Evolutionary conservation across 1,140 invertebrate genomes (phyloP).

Genomic region (Ylistrum balloti): DNA sequence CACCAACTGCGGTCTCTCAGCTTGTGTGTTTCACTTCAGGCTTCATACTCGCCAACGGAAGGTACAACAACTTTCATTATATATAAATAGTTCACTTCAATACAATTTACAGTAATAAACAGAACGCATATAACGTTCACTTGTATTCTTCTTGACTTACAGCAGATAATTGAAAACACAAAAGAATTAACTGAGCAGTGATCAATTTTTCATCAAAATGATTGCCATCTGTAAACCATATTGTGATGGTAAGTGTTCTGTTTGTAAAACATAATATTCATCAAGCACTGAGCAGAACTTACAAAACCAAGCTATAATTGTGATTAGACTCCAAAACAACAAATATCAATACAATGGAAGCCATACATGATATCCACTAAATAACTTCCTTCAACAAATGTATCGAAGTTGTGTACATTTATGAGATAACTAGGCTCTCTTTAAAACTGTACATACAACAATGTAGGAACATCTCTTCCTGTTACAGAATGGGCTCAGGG

Average conservation of each 20-base stretch:
- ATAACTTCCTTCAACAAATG: not conserved
- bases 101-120: not conserved
- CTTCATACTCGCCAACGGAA: not conserved
- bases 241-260: not conserved
- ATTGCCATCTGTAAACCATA: not conserved
- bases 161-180: not conserved
- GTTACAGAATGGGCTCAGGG: not conserved
- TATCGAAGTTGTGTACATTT: not conserved
- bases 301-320: not conserved
- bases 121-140: not conserved
- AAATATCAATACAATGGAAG: not conserved
- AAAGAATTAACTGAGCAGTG: not conserved
- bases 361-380: not conserved
- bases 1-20: not conserved
- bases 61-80: not conserved
- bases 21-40: not conserved
- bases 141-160: not conserved
- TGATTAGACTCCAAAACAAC: not conserved
- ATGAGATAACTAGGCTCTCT: not conserved
- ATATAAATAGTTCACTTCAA: conserved; percentile 6
- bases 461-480: not conserved
- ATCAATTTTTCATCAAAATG: conserved; percentile 3
- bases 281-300: not conserved
- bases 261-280: not conserved
- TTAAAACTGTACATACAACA: too few species aligned